phyloP scores from a whole-genome alignment of 2,113 vertebrate genomes.

The Bos taurus region DNA sequence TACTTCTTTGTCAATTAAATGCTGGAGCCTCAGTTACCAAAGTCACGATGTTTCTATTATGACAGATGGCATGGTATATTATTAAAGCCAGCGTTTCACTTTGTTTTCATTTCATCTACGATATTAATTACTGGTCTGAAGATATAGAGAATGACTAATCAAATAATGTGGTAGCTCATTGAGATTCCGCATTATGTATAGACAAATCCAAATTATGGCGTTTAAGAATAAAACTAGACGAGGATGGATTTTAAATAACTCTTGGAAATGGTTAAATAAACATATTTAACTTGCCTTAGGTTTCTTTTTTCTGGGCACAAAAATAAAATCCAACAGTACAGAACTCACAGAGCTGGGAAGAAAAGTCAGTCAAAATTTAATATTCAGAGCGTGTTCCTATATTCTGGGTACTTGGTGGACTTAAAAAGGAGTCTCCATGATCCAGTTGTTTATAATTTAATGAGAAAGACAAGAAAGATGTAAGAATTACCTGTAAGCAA shows the following conservation, averaged over 20 bases:
- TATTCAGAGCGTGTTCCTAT: not conserved
- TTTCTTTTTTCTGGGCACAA: not conserved
- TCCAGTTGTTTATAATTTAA: not conserved
- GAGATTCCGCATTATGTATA: slow-evolving; percentile 65
- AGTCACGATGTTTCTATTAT: slow-evolving; percentile 65
- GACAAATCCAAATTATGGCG: slow-evolving; percentile 64
- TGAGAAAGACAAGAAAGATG: not conserved
- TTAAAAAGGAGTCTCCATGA: not conserved
- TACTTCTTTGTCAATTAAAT: not conserved
- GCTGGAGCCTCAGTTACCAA: slow-evolving; percentile 12
- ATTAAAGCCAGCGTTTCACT: slow-evolving; percentile 67
- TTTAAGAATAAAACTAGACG: slow-evolving; percentile 73
- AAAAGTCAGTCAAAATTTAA: slow-evolving; percentile 19
- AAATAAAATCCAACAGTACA: slow-evolving; percentile 40
- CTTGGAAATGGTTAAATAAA: slow-evolving; percentile 60
- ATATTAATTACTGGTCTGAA: slow-evolving; percentile 75
- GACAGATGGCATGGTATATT: slow-evolving; percentile 49
- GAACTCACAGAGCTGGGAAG: not conserved
- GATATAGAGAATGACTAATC: slow-evolving; percentile 72
- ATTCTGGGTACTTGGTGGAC: not conserved
- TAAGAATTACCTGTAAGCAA: not conserved
- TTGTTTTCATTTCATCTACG: slow-evolving; percentile 63
- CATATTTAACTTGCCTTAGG: slow-evolving; percentile 62
- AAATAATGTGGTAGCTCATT: slow-evolving; percentile 70
- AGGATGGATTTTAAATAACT: slow-evolving; percentile 71